Evolutionary conservation across 2,888 invertebrate genomes (phyloP), one percentile per base, ranked within the genome.

Genomic region (Empis stercorea): DNA sequence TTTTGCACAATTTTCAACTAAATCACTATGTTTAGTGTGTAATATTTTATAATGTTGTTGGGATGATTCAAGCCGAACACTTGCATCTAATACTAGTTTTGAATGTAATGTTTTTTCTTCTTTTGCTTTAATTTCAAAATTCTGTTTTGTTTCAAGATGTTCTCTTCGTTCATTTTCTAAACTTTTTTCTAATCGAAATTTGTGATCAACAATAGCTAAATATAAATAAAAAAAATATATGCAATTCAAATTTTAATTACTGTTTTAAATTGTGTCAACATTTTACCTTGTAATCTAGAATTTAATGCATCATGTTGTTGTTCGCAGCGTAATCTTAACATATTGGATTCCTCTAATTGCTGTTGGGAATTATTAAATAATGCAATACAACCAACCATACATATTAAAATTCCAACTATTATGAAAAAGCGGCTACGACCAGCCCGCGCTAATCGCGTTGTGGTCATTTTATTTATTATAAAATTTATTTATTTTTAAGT

Each of bases 261-360:
- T 14, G 48, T 40, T 43, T 49, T 34, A 46, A 46, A 32, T 17
- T 46, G 15, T 15, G 15, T 27, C 9, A 15, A 23, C 2, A 5
- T 7, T 23, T 61, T 68, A 78, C 79, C 74, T 70, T 78, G 76
- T 50, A 79, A 58, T 55, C 78, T 74, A 43, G 74, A 71, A 39
- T 74, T 74, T 39, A 78, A 60, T 43, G 75, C 73, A 54, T 78
- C 77, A 54, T 78, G 74, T 54, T 76, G 75, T 52, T 76, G 75
- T 53, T 73, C 73, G 57, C 78, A 78, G 49, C 71, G 66, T 46
- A 72, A 64, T 52, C 71, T 71, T 37, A 72, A 64, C 55, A 71
- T 73, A 55, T 72, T 69, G 17, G 71, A 69, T 57, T 76, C 75
- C 43, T 76, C 76, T 38, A 78, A 61, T 61, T 77, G 74, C 41